A percentile compares a stretch with the other conserved stretches of the same genome.
Conservation (phyloP, 2,797 vertebrate species). For the Gymnothorax javanicus region DNA sequence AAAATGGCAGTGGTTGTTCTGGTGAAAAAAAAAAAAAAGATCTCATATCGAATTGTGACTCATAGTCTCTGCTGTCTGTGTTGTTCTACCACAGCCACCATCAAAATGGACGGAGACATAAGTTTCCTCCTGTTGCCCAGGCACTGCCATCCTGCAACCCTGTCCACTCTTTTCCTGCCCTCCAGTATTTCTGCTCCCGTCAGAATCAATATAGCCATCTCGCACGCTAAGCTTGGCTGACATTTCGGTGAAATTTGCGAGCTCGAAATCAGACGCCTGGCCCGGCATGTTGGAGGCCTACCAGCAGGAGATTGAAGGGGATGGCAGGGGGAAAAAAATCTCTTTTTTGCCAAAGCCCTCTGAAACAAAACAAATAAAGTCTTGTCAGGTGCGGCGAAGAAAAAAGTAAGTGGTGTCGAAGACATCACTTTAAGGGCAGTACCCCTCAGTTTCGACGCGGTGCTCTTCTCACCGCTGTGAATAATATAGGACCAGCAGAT, state of each 20-base stretch:
- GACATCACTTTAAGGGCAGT: conserved; percentile 46
- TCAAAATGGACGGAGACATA: background rate
- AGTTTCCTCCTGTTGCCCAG: conserved; percentile 27
- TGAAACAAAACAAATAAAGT: conserved; percentile 40
- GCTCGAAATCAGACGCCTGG: conserved; percentile 47
- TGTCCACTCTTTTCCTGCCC: conserved; percentile 29
- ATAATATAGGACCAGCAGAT: conserved; percentile 45
- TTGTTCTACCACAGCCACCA: background rate
- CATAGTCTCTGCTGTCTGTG: background rate
- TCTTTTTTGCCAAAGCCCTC: conserved; percentile 2
- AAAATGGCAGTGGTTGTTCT: background rate
- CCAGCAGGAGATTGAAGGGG: conserved; percentile 40
- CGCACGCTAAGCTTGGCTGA: conserved; percentile 50
- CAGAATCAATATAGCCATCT: conserved; percentile 49
- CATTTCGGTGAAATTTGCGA: conserved; percentile 45
- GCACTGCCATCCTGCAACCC: conserved; percentile 39
- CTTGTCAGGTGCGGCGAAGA: conserved; percentile 45
- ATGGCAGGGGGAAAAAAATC: background rate
- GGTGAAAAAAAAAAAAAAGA: background rate
- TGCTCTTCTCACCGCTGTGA: conserved; percentile 24
- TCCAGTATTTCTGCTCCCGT: conserved; percentile 46
- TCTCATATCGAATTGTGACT: background rate
- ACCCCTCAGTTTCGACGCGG: conserved; percentile 35
- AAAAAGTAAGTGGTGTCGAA: conserved; percentile 29
- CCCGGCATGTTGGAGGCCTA: conserved; percentile 44